phyloP scores from a whole-genome alignment of 1,140 invertebrate species.

The Drosophila suzukii region DNA sequence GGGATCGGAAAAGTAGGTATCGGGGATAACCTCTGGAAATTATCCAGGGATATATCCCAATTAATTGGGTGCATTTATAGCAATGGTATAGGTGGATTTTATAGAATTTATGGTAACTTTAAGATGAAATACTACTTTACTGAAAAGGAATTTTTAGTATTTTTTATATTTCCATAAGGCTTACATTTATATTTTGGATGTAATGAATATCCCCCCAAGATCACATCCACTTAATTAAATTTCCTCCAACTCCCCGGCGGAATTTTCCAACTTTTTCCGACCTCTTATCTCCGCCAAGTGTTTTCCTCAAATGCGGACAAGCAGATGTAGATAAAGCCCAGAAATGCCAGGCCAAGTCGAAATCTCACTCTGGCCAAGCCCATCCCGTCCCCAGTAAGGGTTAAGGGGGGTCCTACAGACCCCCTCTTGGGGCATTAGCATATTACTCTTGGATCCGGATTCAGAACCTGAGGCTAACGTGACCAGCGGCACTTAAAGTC shows the following conservation, averaged over 20 bases:
- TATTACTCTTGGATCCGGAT: constrained; percentile 40
- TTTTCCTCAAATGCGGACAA: constrained; percentile 69
- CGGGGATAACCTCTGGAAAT: neutral
- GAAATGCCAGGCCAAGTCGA: constrained; percentile 32
- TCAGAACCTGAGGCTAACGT: constrained; percentile 42
- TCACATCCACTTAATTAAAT: neutral
- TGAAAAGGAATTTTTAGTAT: too few relatives aligned
- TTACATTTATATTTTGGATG: too few relatives aligned
- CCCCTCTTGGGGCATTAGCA: constrained; percentile 47
- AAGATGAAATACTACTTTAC: too few relatives aligned
- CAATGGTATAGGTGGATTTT: neutral
- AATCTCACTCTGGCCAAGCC: constrained; percentile 29
- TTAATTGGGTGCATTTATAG: constrained; percentile 1
- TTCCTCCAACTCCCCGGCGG: neutral
- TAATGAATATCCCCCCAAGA: neutral
- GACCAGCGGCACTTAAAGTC: constrained; percentile 70
- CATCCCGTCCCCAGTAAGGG: constrained; percentile 23
- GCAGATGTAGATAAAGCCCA: constrained; percentile 60
- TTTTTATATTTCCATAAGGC: too few relatives aligned
- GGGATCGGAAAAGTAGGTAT: constrained; percentile 3
- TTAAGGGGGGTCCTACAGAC: constrained; percentile 15
- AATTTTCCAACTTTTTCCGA: neutral
- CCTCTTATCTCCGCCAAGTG: constrained; percentile 56
- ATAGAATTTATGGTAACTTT: neutral
- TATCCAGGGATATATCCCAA: neutral